Conservation (phyloP, 2,113 vertebrate genomes). For the Cheirogaleus medius region DNA sequence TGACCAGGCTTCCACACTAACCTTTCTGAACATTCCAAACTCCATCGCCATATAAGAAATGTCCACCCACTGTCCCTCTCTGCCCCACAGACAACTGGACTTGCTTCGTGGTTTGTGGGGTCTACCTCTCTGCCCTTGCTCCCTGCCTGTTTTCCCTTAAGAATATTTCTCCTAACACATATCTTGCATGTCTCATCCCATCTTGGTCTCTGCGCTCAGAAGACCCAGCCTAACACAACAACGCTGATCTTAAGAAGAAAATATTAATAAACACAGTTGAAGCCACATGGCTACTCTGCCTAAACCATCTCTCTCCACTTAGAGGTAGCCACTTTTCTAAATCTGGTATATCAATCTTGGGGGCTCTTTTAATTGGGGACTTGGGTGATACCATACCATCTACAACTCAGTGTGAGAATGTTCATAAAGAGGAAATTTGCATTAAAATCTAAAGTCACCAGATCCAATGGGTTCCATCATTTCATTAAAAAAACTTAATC, state of each 20-base stretch:
- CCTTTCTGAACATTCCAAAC: background rate
- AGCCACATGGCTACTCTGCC: background rate
- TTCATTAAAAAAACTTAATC: slow-evolving; percentile 78
- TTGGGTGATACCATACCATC: background rate
- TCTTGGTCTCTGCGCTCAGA: too few species aligned
- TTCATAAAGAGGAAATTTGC: slow-evolving; percentile 60
- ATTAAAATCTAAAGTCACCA: slow-evolving; percentile 66
- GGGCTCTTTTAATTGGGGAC: background rate
- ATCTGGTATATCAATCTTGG: background rate
- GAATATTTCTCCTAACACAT: background rate
- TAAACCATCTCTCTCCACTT: too few species aligned
- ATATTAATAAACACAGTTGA: background rate
- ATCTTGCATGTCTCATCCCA: background rate
- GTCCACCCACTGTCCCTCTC: accelerated
- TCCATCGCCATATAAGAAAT: background rate
- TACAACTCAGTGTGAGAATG: background rate
- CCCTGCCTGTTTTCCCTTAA: background rate
- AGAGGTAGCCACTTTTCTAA: background rate
- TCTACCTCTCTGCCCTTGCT: accelerated
- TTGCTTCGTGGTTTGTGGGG: background rate
- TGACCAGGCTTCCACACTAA: too few species aligned
- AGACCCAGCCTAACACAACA: background rate
- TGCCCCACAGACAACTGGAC: too few species aligned
- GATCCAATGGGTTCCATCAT: slow-evolving; percentile 73
- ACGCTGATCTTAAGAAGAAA: background rate